These are phyloP conservation scores for Lycopodina hypogea DNA, from an alignment of 37 sponge, comb jelly and placozoan genomes.

Conservation along the genomic window DNA sequence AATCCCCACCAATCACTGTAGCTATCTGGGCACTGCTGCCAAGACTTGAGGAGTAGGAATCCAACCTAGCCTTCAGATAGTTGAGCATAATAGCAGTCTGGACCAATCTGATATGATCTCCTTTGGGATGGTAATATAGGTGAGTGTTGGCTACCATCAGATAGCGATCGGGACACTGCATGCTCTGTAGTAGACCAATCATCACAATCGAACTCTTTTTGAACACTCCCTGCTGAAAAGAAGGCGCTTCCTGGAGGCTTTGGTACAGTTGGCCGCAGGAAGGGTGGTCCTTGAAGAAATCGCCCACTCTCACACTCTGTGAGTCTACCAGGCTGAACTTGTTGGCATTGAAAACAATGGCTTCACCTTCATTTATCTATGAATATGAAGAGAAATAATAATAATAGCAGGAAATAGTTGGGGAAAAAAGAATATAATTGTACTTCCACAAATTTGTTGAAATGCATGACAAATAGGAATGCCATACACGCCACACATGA, in stretches of 20 bases:
- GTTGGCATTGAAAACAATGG: conserved; percentile 50
- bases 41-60: conserved; percentile 12
- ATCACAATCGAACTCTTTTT: conserved; percentile 54
- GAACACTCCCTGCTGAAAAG: conserved; percentile 20
- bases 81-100: conserved; percentile 55
- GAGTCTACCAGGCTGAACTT: conserved; percentile 46
- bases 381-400: conserved; percentile 1
- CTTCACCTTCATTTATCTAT: conserved; percentile 81
- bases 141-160: conserved; percentile 77
- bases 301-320: conserved; percentile 25
- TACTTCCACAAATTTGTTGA: no score
- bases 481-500: no score
- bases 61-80: conserved; percentile 19
- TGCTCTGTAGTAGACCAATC: conserved; percentile 22
- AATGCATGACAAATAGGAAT: no score
- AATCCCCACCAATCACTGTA: conserved; percentile 73
- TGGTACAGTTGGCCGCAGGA: conserved; percentile 15
- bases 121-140: conserved; percentile 68
- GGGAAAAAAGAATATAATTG: neutral
- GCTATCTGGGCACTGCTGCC: conserved; percentile 19
- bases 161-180: conserved; percentile 8
- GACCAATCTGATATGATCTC: conserved; percentile 71
- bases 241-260: conserved; percentile 16
- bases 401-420: neutral
- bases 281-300: conserved; percentile 44